Percentiles rank a stretch among this genome's conserved stretches.
These are phyloP conservation scores for Diplodus puntazzo DNA, from an alignment of 2,797 vertebrate genomes.

Conservation along the genomic window DNA sequence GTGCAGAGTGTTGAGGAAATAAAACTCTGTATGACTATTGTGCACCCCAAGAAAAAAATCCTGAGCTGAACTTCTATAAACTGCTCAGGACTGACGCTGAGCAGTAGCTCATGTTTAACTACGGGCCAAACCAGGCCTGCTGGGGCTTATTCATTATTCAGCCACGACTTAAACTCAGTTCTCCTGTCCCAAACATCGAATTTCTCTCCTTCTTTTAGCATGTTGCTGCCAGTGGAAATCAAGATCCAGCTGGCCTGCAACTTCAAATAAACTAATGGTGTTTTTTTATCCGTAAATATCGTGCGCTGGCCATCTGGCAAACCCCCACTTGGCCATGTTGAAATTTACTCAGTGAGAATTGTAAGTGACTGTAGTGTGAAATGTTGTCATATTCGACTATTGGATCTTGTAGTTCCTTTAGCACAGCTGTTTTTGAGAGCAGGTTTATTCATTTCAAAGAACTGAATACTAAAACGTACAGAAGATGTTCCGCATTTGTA, in stretches of 20 bases:
- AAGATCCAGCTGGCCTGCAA: conserved; percentile 62
- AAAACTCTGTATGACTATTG: conserved; percentile 9
- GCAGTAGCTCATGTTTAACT: conserved; percentile 46
- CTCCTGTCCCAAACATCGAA: conserved; percentile 41
- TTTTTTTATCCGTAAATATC: conserved; percentile 69
- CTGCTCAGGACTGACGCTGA: not conserved
- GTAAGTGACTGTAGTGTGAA: conserved; percentile 30
- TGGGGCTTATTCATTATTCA: conserved; percentile 59
- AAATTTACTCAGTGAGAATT: conserved; percentile 56
- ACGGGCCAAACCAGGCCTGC: conserved; percentile 17
- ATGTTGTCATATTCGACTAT: conserved; percentile 26
- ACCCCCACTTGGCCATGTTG: conserved; percentile 58
- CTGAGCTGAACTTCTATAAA: conserved; percentile 37
- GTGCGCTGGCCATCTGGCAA: conserved; percentile 68
- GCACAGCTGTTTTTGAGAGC: conserved; percentile 27
- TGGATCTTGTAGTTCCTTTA: conserved; percentile 10
- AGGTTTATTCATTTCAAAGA: not conserved
- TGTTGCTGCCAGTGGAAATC: conserved; percentile 60
- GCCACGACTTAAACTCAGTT: conserved; percentile 43
- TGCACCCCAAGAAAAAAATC: not conserved
- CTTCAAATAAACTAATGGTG: conserved; percentile 73
- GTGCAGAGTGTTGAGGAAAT: conserved; percentile 18
- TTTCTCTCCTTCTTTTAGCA: conserved; percentile 57
- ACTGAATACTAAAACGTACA: not conserved
- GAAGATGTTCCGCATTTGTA: not conserved